phyloP scores from a whole-genome alignment of 2,113 vertebrate species.

The Nicator chloris region DNA sequence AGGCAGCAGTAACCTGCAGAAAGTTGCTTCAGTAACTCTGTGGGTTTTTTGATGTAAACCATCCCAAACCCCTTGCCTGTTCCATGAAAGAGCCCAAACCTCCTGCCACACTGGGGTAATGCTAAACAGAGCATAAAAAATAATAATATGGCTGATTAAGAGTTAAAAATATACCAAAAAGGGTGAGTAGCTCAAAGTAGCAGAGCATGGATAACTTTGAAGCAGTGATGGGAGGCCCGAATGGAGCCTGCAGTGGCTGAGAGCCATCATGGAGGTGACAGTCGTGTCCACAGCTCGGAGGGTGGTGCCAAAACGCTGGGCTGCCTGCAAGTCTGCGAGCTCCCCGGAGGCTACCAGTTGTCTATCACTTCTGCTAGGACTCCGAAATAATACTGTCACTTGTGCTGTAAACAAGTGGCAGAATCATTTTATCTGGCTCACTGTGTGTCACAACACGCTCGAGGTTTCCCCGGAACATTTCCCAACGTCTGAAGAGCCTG shows the following conservation, averaged over 20 bases:
- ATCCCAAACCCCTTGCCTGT: not conserved
- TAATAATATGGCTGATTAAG: not conserved
- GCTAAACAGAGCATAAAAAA: not conserved
- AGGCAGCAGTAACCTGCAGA: not conserved
- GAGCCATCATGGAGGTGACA: not conserved
- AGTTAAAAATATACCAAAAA: not conserved
- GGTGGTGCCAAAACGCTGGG: not conserved
- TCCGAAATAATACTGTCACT: not conserved
- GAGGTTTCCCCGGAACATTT: not conserved
- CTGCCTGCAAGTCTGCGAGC: not conserved
- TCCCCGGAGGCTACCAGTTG: not conserved
- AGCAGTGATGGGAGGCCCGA: not conserved
- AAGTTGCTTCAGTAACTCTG: not conserved
- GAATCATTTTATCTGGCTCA: not conserved
- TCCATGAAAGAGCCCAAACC: not conserved
- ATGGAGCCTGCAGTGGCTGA: not conserved
- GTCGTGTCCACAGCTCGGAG: not conserved
- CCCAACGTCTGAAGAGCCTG: not conserved
- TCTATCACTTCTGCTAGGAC: not conserved
- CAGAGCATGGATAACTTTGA: accelerated
- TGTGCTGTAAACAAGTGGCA: slow-evolving; percentile 31
- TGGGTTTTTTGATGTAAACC: not conserved
- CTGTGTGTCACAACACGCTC: not conserved
- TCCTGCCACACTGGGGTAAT: accelerated
- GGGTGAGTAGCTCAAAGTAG: not conserved